phyloP scores from a whole-genome alignment of 2,113 vertebrate genomes.

The Engraulis encrasicolus region DNA sequence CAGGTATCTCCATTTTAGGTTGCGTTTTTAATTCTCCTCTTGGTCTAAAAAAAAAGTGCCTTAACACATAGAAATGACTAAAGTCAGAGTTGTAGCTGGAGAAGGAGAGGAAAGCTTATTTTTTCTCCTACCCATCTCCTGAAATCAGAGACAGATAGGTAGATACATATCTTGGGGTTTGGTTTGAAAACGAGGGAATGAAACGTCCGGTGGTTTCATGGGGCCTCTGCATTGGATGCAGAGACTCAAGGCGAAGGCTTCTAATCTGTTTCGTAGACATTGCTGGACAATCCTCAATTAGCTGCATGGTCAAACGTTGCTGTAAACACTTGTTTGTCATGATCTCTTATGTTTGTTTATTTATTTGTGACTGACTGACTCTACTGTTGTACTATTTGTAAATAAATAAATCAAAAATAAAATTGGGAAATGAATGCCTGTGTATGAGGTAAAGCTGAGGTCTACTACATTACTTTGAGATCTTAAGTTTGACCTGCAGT shows the following conservation, averaged over 20 bases:
- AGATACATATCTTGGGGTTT: constrained; percentile 2
- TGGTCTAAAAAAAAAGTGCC: constrained; percentile 66
- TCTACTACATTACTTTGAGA: background rate
- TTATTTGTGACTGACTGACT: constrained; percentile 68
- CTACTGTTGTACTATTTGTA: constrained; percentile 65
- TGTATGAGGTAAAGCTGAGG: background rate
- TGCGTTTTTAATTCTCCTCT: constrained; percentile 40
- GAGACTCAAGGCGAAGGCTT: constrained; percentile 7
- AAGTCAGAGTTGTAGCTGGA: constrained; percentile 26
- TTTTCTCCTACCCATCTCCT: background rate
- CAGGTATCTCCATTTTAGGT: constrained; percentile 27
- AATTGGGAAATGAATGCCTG: constrained; percentile 13
- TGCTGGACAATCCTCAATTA: constrained; percentile 76
- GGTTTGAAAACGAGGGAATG: constrained; percentile 33
- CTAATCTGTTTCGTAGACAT: constrained; percentile 58
- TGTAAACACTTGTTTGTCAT: constrained; percentile 51
- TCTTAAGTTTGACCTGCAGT: constrained; percentile 36
- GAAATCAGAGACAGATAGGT: background rate
- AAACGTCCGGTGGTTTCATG: constrained; percentile 30
- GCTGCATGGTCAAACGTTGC: constrained; percentile 64
- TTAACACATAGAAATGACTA: constrained; percentile 52
- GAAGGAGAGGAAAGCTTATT: background rate
- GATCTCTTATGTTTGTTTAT: constrained; percentile 50
- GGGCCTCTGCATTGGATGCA: constrained; percentile 1
- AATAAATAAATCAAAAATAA: constrained; percentile 66